phyloP scores from a whole-genome alignment of 2,113 vertebrate genomes.

The Tragelaphus buxtoni region DNA sequence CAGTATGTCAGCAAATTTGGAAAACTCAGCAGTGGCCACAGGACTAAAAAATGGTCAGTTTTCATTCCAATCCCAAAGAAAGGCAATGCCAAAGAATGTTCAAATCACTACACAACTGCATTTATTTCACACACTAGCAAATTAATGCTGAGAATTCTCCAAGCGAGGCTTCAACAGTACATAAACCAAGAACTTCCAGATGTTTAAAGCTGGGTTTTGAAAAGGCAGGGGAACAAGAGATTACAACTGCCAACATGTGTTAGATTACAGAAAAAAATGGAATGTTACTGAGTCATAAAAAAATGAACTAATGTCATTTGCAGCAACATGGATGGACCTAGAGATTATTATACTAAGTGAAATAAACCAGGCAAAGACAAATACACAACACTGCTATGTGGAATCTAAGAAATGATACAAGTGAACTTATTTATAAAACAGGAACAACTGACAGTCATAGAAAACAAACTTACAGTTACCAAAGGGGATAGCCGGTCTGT shows the following conservation, averaged over 20 bases:
- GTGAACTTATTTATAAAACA: not conserved
- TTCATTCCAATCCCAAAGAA: not conserved
- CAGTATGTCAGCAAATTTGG: not conserved
- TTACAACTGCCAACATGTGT: not conserved
- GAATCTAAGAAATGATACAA: not conserved
- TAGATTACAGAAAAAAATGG: not conserved
- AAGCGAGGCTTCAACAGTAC: not conserved
- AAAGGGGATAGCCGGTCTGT: accelerated
- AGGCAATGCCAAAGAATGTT: not conserved
- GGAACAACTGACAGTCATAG: not conserved
- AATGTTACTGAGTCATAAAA: not conserved
- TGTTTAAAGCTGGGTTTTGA: not conserved
- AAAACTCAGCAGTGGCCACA: not conserved
- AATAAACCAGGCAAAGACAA: not conserved
- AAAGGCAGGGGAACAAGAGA: not conserved
- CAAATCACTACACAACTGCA: not conserved
- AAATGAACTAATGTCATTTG: not conserved
- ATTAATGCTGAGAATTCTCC: not conserved
- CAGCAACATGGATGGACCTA: not conserved
- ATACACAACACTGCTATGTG: not conserved
- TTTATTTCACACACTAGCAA: not conserved
- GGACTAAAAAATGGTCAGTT: not conserved
- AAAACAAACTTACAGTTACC: not conserved
- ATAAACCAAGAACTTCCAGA: not conserved
- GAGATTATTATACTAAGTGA: not conserved